phyloP scores from a whole-genome alignment of 2,797 vertebrate genomes.

The Choloepus didactylus region DNA sequence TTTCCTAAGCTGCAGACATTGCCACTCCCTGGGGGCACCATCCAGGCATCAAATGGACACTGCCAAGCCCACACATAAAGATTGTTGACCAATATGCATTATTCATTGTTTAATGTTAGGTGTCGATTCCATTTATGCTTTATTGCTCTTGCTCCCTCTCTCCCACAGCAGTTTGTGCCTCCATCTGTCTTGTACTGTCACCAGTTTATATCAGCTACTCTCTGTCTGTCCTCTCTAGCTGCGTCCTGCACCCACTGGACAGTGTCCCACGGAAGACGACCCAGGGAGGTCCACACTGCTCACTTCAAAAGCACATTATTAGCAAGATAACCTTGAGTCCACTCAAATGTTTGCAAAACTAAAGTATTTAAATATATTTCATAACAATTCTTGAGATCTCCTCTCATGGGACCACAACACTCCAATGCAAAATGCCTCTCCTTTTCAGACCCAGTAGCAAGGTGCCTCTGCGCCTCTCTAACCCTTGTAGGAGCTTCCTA shows the following conservation, averaged over 20 bases:
- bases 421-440: neutral
- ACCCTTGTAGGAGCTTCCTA: neutral
- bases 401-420: neutral
- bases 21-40: neutral
- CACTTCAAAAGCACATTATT: neutral
- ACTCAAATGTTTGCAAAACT: neutral
- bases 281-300: accelerated
- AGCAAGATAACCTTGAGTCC: neutral
- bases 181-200: slow-evolving; percentile 9
- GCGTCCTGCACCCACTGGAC: neutral
- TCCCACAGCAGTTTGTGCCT: neutral
- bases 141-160: neutral
- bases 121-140: neutral
- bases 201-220: neutral
- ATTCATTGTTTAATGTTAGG: neutral
- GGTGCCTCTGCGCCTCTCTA: neutral
- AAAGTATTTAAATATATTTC: neutral
- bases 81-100: neutral
- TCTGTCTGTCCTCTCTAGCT: neutral
- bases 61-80: neutral
- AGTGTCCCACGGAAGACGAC: neutral
- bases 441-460: neutral
- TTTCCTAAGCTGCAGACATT: neutral
- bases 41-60: neutral
- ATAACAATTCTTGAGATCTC: neutral